Percentiles rank a stretch among this genome's conserved stretches.
Conservation (phyloP, 2,888 invertebrate genomes). For the Eupsilia transversa region DNA sequence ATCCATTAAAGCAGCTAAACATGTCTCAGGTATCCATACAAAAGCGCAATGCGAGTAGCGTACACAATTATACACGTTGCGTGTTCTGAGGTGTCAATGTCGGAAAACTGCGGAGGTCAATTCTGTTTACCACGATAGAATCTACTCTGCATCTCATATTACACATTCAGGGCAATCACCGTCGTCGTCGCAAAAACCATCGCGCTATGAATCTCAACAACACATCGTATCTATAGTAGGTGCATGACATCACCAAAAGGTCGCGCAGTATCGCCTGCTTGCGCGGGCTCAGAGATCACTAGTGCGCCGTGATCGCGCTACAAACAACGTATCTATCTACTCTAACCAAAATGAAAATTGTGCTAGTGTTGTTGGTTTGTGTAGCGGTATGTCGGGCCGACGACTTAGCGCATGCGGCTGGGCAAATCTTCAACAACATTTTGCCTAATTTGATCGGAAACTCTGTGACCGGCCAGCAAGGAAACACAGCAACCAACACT, state of each 20-base stretch:
- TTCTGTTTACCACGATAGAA: conserved; percentile 74
- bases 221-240: conserved; percentile 78
- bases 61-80: conserved; percentile 26
- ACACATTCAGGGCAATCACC: conserved; percentile 76
- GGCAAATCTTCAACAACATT: conserved; percentile 87
- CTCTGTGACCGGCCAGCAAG: conserved; percentile 82
- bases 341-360: conserved; percentile 80
- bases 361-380: conserved; percentile 77
- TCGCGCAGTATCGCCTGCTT: conserved; percentile 81
- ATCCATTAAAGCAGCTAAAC: conserved; percentile 18
- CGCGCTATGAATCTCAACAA: conserved; percentile 83
- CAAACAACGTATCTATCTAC: conserved; percentile 80
- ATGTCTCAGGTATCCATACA: conserved; percentile 26
- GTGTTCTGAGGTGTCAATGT: conserved; percentile 28
- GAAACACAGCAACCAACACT: conserved; percentile 84
- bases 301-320: conserved; percentile 85
- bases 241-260: conserved; percentile 88
- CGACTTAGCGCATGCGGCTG: conserved; percentile 84
- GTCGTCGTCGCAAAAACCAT: conserved; percentile 81
- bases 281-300: conserved; percentile 83
- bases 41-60: conserved; percentile 25
- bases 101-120: conserved; percentile 72
- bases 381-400: conserved; percentile 80
- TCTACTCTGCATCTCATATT: conserved; percentile 67
- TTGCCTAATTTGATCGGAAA: conserved; percentile 85